A percentile compares a stretch with the other conserved stretches of the same genome.
These are phyloP conservation scores for Tanytarsus gracilentus DNA, from an alignment of 2,888 invertebrate species.

Conservation along the genomic window DNA sequence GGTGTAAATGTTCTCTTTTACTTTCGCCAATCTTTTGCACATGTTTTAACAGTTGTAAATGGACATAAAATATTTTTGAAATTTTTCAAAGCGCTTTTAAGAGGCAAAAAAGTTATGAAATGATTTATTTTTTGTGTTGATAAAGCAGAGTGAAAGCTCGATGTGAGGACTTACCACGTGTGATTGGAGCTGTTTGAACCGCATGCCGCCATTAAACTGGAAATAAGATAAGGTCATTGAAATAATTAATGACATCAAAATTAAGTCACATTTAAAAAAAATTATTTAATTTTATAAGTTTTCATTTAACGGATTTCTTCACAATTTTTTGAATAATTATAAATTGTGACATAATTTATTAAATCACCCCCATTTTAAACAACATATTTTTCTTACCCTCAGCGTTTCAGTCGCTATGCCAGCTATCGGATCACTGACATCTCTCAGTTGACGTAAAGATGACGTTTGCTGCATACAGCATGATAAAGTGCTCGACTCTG, in stretches of 20 bases:
- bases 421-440: constrained; percentile 75
- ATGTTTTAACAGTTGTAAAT: no score
- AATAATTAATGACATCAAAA: background rate
- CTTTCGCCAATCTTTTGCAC: background rate
- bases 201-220: constrained; percentile 10
- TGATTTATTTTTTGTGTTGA: background rate
- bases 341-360: background rate
- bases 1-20: background rate
- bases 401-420: constrained; percentile 94
- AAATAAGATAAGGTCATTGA: background rate
- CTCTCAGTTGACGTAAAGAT: constrained; percentile 63
- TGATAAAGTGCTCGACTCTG: constrained; percentile 55
- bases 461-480: constrained; percentile 66
- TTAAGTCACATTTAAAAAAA: background rate
- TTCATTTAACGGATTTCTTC: background rate
- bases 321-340: no score
- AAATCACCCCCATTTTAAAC: background rate
- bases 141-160: background rate
- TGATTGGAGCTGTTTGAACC: constrained; percentile 24
- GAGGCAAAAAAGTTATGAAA: no score
- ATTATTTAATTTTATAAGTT: background rate
- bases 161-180: background rate
- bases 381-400: constrained; percentile 54
- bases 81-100: background rate
- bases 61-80: background rate